A percentile compares a stretch with the other conserved stretches of the same genome.
These are phyloP conservation scores for Chondrosia reniformis DNA, from an alignment of 37 sponge, comb jelly and placozoan genomes.

Conservation along the genomic window DNA sequence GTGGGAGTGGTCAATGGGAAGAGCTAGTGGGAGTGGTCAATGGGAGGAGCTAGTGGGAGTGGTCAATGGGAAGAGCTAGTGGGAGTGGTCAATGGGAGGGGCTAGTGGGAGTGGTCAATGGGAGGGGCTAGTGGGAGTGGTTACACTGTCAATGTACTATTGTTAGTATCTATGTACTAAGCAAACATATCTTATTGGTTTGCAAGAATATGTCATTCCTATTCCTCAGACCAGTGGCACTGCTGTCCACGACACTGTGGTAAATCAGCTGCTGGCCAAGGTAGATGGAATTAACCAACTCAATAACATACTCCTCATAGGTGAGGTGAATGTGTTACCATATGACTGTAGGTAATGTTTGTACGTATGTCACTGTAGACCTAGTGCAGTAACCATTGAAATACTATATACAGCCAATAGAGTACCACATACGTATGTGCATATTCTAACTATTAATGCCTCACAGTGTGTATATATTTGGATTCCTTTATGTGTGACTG, in stretches of 20 bases:
- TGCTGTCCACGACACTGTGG: slow-evolving; percentile 98
- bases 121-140: too few relatives aligned
- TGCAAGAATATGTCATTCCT: neutral
- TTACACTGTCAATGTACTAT: slow-evolving; percentile 25
- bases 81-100: too few relatives aligned
- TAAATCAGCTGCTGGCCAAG: slow-evolving; percentile 97
- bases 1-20: too few relatives aligned
- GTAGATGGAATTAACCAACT: slow-evolving; percentile 98
- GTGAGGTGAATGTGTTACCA: slow-evolving; percentile 16
- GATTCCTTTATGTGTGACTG: neutral
- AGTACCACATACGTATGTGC: neutral
- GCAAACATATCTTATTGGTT: neutral
- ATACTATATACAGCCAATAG: too few relatives aligned
- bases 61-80: too few relatives aligned
- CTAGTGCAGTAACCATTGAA: too few relatives aligned
- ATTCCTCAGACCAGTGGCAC: slow-evolving; percentile 64
- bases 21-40: too few relatives aligned
- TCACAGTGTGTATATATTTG: slow-evolving; percentile 2
- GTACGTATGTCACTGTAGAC: neutral
- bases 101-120: too few relatives aligned
- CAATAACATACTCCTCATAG: slow-evolving; percentile 97
- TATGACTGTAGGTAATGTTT: neutral
- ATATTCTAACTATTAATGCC: neutral
- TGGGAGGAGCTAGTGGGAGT: too few relatives aligned
- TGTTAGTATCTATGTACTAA: too few relatives aligned